These are phyloP conservation scores for Brachypteracias leptosomus DNA, from an alignment of 2,113 vertebrate genomes.

Conservation along the genomic window DNA sequence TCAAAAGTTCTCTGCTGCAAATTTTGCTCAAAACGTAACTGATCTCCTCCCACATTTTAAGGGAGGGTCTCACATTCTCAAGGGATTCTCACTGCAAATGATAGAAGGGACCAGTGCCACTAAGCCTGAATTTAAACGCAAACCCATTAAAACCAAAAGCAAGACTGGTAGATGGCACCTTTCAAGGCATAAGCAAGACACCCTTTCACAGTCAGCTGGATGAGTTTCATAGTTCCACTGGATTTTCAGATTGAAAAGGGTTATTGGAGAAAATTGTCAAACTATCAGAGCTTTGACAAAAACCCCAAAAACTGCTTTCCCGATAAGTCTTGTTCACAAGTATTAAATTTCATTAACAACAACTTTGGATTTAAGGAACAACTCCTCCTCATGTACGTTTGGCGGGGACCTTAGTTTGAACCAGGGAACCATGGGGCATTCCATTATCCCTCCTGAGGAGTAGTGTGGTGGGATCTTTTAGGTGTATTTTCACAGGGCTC, in stretches of 20 bases:
- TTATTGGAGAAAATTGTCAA: neutral
- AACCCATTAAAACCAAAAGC: neutral
- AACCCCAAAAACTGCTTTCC: neutral
- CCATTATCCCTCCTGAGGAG: neutral
- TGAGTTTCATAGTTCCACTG: neutral
- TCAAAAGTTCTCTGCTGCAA: neutral
- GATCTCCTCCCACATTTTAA: neutral
- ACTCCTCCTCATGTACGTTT: fast-evolving
- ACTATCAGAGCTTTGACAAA: neutral
- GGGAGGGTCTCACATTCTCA: neutral
- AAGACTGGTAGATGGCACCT: neutral
- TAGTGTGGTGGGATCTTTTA: neutral
- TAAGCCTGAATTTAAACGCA: neutral
- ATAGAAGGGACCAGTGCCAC: neutral
- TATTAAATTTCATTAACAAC: neutral
- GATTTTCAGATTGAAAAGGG: neutral
- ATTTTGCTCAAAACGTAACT: neutral
- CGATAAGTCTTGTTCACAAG: neutral
- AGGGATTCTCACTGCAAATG: neutral
- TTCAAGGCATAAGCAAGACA: neutral
- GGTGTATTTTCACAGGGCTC: neutral
- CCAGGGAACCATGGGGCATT: neutral
- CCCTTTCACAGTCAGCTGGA: neutral
- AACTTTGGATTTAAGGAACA: neutral
- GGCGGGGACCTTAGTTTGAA: neutral